These are phyloP conservation scores for Proterorhinus semilunaris DNA, from an alignment of 2,113 vertebrate genomes.

Conservation along the genomic window DNA sequence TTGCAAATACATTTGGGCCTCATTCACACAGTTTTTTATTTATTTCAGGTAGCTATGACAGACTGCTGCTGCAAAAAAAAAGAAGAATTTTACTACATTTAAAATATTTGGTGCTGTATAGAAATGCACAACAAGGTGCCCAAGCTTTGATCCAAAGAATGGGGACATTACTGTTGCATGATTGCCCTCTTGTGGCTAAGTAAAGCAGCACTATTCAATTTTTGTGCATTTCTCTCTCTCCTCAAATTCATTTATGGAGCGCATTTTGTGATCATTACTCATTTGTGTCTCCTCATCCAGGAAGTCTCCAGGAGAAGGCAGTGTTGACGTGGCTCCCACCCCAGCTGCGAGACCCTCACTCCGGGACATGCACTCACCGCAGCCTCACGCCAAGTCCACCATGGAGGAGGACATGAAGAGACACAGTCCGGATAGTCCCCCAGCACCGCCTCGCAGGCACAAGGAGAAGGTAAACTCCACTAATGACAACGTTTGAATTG, in stretches of 20 bases:
- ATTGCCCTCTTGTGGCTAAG: slow-evolving; percentile 49
- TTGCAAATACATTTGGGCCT: background rate
- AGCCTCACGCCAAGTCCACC: slow-evolving; percentile 85
- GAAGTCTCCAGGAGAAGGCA: slow-evolving; percentile 89
- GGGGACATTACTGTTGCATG: background rate
- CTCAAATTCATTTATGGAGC: background rate
- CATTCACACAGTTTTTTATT: background rate
- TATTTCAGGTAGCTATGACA: too few relatives aligned
- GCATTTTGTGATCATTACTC: background rate
- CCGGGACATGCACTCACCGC: slow-evolving; percentile 90
- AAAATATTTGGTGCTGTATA: background rate
- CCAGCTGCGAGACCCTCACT: slow-evolving; percentile 85
- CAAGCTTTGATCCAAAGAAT: background rate
- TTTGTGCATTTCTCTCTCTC: background rate
- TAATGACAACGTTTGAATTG: background rate
- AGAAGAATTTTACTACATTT: too few relatives aligned
- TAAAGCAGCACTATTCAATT: slow-evolving; percentile 13
- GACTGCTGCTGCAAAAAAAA: too few relatives aligned
- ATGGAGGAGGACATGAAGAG: slow-evolving; percentile 95
- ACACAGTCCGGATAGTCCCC: slow-evolving; percentile 85
- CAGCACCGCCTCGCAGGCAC: slow-evolving; percentile 73
- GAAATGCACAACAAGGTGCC: background rate
- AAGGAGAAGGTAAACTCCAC: slow-evolving; percentile 84
- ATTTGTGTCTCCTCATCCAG: slow-evolving; percentile 56
- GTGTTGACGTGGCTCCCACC: slow-evolving; percentile 77